Evolutionary conservation across 2,113 vertebrate species (phyloP), one percentile per base, ranked within the genome.

Genomic region (Zapornia atra): DNA sequence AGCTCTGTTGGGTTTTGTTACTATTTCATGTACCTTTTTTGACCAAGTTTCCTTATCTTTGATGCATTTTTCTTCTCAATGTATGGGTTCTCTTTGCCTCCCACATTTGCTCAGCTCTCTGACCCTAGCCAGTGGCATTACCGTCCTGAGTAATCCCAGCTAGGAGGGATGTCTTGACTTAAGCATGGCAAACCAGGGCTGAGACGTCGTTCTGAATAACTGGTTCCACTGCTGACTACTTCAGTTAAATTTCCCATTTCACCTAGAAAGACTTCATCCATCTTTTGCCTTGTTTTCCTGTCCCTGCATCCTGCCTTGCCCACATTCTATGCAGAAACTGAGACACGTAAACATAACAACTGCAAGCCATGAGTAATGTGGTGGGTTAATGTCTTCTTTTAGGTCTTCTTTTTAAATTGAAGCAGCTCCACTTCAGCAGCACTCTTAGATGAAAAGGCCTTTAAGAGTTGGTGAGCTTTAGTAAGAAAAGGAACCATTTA

Each of bases 311-410:
- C 26, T 2, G 1, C 25, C 42, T 72, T 51, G 34, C 33, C 48
- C 11, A 2, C 10, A 48, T 84, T 42, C 57, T 56, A 4, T 34
- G 36, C 19, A 56, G 66, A 53, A 50, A 3, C 60, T 79, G 75
- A 38, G 51, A 29, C 0, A 0, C 34, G 33, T 17, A 59, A 44
- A 82, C 48, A 51, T 7, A 40, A n/a, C 42, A 54, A n/a, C n/a
- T n/a, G n/a, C n/a, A n/a, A n/a, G 70, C 87, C 0, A 0, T 66
- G 71, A 84, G 65, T 66, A n/a, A 44, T 40, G 42, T 5, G 5
- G 31, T 66, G 56, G 13, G 34, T 90, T 91, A 63, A 68, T 46
- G 61, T 79, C 42, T 22, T 69, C 36, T 78, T 59, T 9, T 48
- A 28, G 6, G 15, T 33, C 78, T 71, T 82, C 61, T 78, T 87